Percentiles rank a stretch among this genome's conserved stretches.
Conservation (phyloP, 2,113 vertebrate species). For the Reinhardtius hippoglossoides region DNA sequence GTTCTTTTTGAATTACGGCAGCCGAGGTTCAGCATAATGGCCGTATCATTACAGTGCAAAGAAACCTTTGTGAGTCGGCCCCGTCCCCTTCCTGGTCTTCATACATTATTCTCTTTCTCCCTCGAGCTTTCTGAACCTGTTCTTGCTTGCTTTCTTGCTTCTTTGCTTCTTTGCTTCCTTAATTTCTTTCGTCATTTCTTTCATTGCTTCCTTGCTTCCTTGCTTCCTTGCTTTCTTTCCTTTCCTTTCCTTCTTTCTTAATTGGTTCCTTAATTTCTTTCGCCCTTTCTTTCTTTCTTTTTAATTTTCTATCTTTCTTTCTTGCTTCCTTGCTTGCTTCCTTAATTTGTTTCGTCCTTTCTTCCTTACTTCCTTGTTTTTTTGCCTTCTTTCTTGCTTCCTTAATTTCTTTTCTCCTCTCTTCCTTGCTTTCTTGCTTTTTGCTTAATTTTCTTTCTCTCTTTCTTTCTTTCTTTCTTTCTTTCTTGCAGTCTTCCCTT, state of each 20-base stretch:
- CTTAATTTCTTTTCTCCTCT: not conserved
- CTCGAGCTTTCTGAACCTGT: slow-evolving; percentile 28
- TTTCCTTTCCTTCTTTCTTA: too few relatives aligned
- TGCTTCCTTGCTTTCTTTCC: too few relatives aligned
- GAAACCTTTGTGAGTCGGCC: slow-evolving; percentile 53
- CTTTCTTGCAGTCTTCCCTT: too few relatives aligned
- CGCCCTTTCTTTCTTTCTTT: not conserved
- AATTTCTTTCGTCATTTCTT: too few relatives aligned
- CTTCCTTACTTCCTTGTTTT: not conserved
- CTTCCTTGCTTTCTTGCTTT: not conserved
- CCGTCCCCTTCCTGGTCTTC: slow-evolving; percentile 39
- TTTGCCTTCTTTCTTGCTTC: not conserved
- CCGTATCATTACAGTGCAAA: slow-evolving; percentile 71
- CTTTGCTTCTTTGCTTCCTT: not conserved
- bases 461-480: not conserved
- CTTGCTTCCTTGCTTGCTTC: not conserved
- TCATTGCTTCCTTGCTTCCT: too few relatives aligned
- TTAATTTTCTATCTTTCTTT: too few relatives aligned
- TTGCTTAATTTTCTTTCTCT: not conserved
- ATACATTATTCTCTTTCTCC: slow-evolving; percentile 19
- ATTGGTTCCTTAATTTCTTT: too few relatives aligned
- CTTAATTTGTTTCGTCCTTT: not conserved
- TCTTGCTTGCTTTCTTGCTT: not conserved
- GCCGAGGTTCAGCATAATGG: slow-evolving; percentile 73
- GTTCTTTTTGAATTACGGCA: slow-evolving; percentile 59